Base-by-base conservation (phyloP, 2,797 vertebrate genomes). In the Gila robusta region DNA sequence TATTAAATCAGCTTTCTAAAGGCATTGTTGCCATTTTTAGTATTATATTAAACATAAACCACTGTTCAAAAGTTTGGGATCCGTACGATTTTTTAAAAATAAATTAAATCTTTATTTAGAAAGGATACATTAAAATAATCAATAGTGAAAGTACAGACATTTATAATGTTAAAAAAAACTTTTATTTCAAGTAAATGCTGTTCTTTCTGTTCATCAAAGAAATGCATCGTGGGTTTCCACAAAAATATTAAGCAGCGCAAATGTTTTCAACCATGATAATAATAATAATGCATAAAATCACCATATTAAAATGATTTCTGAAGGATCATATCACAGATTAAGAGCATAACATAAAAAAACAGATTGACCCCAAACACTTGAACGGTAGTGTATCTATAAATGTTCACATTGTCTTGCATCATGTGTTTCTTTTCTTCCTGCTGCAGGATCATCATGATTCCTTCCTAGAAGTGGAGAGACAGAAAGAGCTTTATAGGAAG, bases 391-490 rank as follows among this genome's bases (percentile, higher is more conserved):
- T 76, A 49, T 28, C 8, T 7, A 26, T 28, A 8, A 19, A 62
- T 44, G 10, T 80, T 28, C 17, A 49, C 17, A 21, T 17, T 28
- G 28, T 66, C 52, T 56, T 69, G 11, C 9, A 23, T 37, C 35
- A 5, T 78, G 16, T n/a, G 6, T 71, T 52, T 39, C 17, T 23
- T 37, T 86, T n/a, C 26, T 77, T 66, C 17, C 17, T 37, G 4
- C 56, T 39, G 7, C 91, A 99, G 98, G 98, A 98, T 70, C 87
- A 94, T 73, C 97, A 98, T 8, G 97, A 99, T 52, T 93, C 95
- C 1, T 39, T 94, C 28, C 87, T 99, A 92, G 98, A 98, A 88
- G 88, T 93, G 8, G 90, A 95, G 77, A 94, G 96, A 88, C 96
- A 97, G 77, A 89, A 92, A 59, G 85, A 94, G 10, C 94, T 99